phyloP scores from a whole-genome alignment of 2,113 vertebrate genomes.

The Saccopteryx bilineata region DNA sequence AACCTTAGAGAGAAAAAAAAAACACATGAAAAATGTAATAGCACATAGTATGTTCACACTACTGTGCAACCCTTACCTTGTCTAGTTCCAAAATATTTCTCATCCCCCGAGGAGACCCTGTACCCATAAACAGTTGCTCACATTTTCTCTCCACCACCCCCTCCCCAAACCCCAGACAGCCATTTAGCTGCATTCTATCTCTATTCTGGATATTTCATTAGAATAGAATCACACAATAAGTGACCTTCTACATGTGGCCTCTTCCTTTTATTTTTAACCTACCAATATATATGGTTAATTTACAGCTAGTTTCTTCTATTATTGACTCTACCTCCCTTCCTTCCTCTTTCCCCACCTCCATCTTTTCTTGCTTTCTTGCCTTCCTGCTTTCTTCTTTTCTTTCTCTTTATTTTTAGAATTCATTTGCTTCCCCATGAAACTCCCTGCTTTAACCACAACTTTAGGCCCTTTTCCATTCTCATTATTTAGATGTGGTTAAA shows the following conservation, averaged over 20 bases:
- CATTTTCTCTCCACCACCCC: neutral
- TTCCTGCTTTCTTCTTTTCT: neutral
- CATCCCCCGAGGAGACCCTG: neutral
- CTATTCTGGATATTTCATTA: neutral
- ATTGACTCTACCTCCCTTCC: neutral
- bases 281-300: neutral
- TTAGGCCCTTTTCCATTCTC: neutral
- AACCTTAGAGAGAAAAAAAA: no score
- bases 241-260: neutral
- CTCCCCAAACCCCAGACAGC: neutral
- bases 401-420: neutral
- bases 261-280: neutral
- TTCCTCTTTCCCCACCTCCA: fast-evolving
- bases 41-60: neutral
- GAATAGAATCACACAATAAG: neutral
- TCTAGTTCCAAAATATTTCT: neutral
- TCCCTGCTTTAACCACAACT: neutral
- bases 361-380: fast-evolving
- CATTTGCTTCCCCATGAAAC: neutral
- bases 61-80: neutral
- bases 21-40: neutral
- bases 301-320: neutral
- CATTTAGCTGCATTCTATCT: neutral
- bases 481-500: neutral
- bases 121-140: neutral